A percentile compares a stretch with the other conserved stretches of the same genome.
Evolutionary conservation across 1,140 invertebrate species (phyloP).

Genomic region (Hyposmocoma kahamanoa): DNA sequence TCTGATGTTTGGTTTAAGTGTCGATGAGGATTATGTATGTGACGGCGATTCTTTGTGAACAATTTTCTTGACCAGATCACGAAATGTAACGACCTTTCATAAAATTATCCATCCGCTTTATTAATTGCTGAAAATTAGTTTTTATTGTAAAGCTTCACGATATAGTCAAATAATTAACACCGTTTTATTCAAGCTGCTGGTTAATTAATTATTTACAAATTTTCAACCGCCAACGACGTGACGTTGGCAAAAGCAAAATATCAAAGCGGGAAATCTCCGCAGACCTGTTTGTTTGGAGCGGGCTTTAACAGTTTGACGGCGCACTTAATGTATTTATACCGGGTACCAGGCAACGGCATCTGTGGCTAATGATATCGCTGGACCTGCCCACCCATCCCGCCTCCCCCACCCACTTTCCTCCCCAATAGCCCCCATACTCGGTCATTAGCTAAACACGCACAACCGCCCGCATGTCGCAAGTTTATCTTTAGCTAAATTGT

Average conservation of each 20-base stretch:
- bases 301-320: constrained; percentile 63
- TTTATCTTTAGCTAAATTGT: constrained; percentile 70
- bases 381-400: constrained; percentile 25
- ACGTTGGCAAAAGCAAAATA: no score
- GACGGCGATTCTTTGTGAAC: no score
- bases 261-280: neutral
- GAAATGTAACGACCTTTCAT: no score
- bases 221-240: no score
- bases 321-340: constrained; percentile 68
- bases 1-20: constrained; percentile 14
- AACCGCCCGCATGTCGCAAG: constrained; percentile 69
- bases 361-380: constrained; percentile 68
- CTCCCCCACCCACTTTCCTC: constrained; percentile 12
- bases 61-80: no score
- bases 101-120: no score
- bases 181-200: no score
- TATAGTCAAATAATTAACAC: no score
- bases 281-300: neutral
- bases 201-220: no score
- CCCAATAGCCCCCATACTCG: constrained; percentile 46
- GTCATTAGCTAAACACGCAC: constrained; percentile 72
- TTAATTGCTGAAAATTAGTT: no score
- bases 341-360: constrained; percentile 61
- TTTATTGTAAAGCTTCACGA: no score
- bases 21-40: neutral